Evolutionary conservation across 2,888 invertebrate genomes (phyloP).

Genomic region (Atethmia centrago): DNA sequence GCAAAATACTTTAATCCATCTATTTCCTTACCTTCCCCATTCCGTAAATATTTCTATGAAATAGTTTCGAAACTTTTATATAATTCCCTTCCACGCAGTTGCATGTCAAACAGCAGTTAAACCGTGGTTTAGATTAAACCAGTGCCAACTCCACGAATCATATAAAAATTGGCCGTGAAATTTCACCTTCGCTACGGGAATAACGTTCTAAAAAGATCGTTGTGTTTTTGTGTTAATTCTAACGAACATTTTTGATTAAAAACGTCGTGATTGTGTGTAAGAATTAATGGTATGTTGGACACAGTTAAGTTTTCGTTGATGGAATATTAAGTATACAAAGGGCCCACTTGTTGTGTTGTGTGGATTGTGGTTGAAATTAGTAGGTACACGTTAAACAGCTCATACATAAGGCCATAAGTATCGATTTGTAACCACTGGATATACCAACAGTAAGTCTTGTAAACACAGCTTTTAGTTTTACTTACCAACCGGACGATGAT

Average conservation of each 20-base stretch:
- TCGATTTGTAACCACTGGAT: not conserved
- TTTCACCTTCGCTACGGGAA: conserved; percentile 83
- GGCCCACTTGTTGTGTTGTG: not conserved
- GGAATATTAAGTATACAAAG: conserved; percentile 9
- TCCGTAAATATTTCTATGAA: conserved; percentile 73
- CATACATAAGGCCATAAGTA: not conserved
- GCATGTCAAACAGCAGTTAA: conserved; percentile 84
- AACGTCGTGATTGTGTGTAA: conserved; percentile 37
- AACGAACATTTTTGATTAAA: conserved; percentile 60
- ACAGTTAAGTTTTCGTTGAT: conserved; percentile 45
- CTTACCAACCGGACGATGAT: not conserved
- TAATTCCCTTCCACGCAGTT: conserved; percentile 79
- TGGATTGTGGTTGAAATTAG: not conserved
- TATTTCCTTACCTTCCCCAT: conserved; percentile 64
- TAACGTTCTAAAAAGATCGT: conserved; percentile 75
- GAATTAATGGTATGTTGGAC: conserved; percentile 37
- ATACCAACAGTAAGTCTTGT: not conserved
- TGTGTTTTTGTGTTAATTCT: conserved; percentile 69
- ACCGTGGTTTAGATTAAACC: conserved; percentile 86
- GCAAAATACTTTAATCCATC: conserved; percentile 62
- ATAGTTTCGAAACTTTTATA: conserved; percentile 82
- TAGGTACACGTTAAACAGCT: not conserved
- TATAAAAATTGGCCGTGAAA: conserved; percentile 90
- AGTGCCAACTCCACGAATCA: conserved; percentile 87
- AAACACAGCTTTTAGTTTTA: not conserved